These are phyloP conservation scores for Ianthella basta DNA, from an alignment of 37 sponge, comb jelly and placozoan species.

Conservation along the genomic window DNA sequence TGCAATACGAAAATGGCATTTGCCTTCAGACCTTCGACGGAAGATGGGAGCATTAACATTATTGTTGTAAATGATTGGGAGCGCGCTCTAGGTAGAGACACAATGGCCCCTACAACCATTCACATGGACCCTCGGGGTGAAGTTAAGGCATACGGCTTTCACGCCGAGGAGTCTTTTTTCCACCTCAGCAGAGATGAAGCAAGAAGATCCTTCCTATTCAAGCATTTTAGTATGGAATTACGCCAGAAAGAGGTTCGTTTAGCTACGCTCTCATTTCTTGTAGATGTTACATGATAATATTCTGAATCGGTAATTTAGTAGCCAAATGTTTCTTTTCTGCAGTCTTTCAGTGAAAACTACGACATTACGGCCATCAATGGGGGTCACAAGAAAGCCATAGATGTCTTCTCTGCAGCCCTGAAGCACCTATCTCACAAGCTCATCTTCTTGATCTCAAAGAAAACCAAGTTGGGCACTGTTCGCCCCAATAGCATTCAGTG, in stretches of 20 bases:
- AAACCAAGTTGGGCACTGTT: background rate
- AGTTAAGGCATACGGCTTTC: background rate
- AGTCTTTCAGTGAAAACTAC: background rate
- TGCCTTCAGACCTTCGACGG: background rate
- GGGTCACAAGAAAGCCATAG: background rate
- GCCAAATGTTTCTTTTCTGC: background rate
- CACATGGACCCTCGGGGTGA: background rate
- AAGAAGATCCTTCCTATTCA: background rate
- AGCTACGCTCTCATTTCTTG: background rate
- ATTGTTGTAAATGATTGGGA: background rate
- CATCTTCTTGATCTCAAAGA: background rate
- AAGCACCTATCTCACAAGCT: background rate
- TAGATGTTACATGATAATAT: background rate
- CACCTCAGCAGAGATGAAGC: background rate
- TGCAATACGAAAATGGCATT: slow-evolving; percentile 11
- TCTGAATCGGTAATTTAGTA: background rate
- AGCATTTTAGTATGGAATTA: slow-evolving; percentile 10
- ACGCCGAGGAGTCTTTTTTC: background rate
- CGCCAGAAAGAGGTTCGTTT: slow-evolving; percentile 2
- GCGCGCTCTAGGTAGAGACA: background rate
- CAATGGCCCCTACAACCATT: slow-evolving; percentile 8
- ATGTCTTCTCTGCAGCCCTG: slow-evolving; percentile 11
- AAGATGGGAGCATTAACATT: background rate
- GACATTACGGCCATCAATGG: slow-evolving; percentile 7
- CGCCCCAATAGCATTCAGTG: background rate